Percentiles rank a stretch among this genome's conserved stretches.
Conservation (phyloP, 2,797 vertebrate genomes). For the Mus caroli region DNA sequence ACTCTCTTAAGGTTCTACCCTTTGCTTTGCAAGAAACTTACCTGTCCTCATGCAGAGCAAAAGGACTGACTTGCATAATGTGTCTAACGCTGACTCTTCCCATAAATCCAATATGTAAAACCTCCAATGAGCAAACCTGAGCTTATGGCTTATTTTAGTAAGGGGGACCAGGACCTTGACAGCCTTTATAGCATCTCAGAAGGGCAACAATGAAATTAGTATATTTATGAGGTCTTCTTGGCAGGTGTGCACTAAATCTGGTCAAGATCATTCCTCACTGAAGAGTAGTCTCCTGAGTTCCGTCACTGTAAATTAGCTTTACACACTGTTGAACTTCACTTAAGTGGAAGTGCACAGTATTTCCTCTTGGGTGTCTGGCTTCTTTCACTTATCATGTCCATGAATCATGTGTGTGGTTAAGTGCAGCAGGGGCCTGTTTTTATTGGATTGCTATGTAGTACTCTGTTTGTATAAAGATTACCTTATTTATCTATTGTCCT, state of each 20-base stretch:
- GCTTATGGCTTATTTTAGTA: background rate
- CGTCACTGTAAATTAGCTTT: background rate
- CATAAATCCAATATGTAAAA: background rate
- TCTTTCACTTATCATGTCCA: background rate
- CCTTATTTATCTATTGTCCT: background rate
- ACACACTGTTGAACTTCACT: background rate
- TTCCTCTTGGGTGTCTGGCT: background rate
- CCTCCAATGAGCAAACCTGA: background rate
- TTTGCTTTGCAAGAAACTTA: background rate
- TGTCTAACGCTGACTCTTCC: background rate
- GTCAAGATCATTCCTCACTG: background rate
- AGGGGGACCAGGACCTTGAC: background rate
- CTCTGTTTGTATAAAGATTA: background rate
- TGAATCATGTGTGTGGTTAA: background rate
- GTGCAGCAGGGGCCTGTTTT: background rate
- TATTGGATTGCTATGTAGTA: background rate
- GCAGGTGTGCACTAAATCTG: background rate
- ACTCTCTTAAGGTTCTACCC: background rate
- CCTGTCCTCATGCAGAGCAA: background rate
- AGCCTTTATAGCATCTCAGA: background rate
- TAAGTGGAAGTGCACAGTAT: background rate
- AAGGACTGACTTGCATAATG: background rate
- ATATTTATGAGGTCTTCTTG: constrained; percentile 3
- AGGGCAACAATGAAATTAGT: background rate
- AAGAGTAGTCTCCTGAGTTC: background rate